Conservation (phyloP, 2,113 vertebrate genomes). For the Cepphus grylle region DNA sequence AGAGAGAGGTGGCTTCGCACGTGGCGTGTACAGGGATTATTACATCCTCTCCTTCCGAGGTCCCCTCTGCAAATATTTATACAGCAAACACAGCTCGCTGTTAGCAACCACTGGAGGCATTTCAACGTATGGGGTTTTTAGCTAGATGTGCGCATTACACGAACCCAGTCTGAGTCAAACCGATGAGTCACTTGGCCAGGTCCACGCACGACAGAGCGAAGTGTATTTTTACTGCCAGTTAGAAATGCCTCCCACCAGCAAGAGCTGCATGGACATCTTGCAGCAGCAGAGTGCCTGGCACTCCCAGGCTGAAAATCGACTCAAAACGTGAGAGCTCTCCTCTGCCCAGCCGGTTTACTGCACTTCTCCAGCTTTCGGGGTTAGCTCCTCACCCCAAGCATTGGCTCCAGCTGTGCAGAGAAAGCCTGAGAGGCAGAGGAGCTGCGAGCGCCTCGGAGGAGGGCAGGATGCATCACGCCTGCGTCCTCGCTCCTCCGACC, state of each 20-base stretch:
- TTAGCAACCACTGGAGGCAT: not conserved
- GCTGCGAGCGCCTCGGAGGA: not conserved
- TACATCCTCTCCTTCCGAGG: not conserved
- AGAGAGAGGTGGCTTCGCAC: not conserved
- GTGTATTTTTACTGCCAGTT: not conserved
- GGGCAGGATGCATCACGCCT: not conserved
- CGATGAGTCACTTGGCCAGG: not conserved
- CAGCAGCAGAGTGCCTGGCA: not conserved
- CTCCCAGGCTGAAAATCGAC: not conserved
- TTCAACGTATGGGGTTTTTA: not conserved
- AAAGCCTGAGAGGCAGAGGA: not conserved
- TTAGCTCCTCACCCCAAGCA: not conserved
- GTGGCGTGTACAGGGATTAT: not conserved
- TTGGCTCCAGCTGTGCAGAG: not conserved
- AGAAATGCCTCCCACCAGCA: not conserved
- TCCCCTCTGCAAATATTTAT: not conserved
- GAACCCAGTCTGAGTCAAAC: not conserved
- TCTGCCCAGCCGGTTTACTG: fast-evolving
- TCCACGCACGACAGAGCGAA: not conserved
- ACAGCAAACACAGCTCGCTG: not conserved
- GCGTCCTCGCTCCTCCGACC: fast-evolving
- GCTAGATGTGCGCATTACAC: too few relatives aligned
- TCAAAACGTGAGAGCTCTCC: not conserved
- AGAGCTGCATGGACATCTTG: not conserved
- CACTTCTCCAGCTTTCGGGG: not conserved